Evolutionary conservation across 2,797 vertebrate species (phyloP).

Genomic region (Erethizon dorsatum): DNA sequence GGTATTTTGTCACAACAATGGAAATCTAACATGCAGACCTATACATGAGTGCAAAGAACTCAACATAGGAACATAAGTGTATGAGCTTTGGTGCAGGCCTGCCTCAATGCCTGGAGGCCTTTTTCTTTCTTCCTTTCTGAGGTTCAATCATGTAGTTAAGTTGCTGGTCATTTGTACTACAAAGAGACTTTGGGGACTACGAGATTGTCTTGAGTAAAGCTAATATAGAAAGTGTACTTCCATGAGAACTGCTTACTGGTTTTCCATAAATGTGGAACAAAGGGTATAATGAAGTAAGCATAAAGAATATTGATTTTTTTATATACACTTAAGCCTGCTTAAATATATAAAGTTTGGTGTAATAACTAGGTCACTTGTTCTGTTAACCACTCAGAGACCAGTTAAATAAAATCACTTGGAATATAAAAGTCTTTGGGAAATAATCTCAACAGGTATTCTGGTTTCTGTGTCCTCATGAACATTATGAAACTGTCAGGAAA

Average conservation of each 20-base stretch:
- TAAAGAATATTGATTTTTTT: slow-evolving; percentile 37
- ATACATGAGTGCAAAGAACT: neutral
- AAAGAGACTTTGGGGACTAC: neutral
- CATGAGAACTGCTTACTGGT: neutral
- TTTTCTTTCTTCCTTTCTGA: neutral
- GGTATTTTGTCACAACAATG: neutral
- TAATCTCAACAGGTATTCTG: slow-evolving; percentile 10
- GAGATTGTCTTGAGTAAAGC: neutral
- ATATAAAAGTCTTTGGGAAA: slow-evolving; percentile 32
- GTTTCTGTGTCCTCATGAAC: slow-evolving; percentile 36
- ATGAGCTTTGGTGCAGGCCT: neutral
- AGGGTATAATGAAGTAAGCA: neutral
- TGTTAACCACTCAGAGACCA: slow-evolving; percentile 6
- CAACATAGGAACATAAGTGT: neutral
- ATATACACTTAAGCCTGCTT: neutral
- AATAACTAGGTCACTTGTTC: slow-evolving; percentile 2
- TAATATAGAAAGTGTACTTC: neutral
- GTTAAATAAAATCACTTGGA: slow-evolving; percentile 42
- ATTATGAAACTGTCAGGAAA: slow-evolving; percentile 54
- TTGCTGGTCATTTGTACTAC: slow-evolving; percentile 35
- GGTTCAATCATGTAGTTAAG: neutral
- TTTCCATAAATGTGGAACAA: slow-evolving; percentile 9
- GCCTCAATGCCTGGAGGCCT: neutral
- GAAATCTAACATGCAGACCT: neutral
- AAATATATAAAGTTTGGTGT: neutral